These are phyloP conservation scores for Enteromius unitaeniatus DNA, from an alignment of 2,797 vertebrate species.

Conservation along the genomic window DNA sequence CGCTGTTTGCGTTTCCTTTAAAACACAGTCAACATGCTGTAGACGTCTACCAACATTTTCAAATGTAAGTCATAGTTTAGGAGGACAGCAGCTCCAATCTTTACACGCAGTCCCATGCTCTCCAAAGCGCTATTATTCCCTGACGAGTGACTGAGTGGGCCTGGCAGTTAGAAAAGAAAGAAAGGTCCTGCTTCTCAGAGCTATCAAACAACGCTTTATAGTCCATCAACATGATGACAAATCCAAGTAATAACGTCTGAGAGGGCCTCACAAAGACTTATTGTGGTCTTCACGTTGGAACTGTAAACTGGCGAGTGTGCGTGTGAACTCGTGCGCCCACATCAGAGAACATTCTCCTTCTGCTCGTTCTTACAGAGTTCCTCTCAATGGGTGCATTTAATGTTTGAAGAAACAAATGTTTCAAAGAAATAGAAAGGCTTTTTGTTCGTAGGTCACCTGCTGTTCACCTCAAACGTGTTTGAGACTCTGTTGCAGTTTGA, in stretches of 20 bases:
- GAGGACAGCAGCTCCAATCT: conserved; percentile 1
- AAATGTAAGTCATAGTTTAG: conserved; percentile 10
- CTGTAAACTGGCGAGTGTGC: background rate
- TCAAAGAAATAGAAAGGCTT: background rate
- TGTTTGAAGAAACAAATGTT: background rate
- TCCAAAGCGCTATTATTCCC: background rate
- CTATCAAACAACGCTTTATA: conserved; percentile 38
- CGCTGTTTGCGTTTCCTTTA: background rate
- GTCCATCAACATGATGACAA: conserved; percentile 29
- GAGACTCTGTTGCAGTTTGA: background rate
- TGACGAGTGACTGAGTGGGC: background rate
- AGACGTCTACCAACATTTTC: background rate
- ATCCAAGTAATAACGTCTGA: conserved; percentile 7
- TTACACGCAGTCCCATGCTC: background rate
- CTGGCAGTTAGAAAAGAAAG: background rate
- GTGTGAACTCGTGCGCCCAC: conserved; percentile 24
- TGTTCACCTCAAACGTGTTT: background rate
- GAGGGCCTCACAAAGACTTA: conserved; percentile 11
- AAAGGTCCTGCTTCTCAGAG: conserved; percentile 2
- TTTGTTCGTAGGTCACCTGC: background rate
- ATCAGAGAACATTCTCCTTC: conserved; percentile 4
- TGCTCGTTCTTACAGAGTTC: background rate
- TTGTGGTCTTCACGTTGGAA: conserved; percentile 22
- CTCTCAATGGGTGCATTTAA: background rate
- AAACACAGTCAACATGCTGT: background rate